These are phyloP conservation scores for Microcebus griseorufus DNA, from an alignment of 2,113 vertebrate genomes.

Conservation along the genomic window DNA sequence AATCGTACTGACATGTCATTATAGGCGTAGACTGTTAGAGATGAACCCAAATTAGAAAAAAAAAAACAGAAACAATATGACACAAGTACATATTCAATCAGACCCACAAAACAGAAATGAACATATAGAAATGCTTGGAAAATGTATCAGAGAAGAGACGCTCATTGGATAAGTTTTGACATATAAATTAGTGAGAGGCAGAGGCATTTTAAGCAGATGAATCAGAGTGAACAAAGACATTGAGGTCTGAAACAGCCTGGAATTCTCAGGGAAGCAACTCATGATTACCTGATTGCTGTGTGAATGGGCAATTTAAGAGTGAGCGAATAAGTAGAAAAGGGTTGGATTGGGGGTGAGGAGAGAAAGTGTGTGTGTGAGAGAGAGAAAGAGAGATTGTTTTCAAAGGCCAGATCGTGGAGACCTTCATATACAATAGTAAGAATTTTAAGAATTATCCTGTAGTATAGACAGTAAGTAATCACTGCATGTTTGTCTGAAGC, in stretches of 20 bases:
- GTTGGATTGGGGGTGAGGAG: background rate
- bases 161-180: background rate
- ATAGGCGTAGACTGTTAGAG: background rate
- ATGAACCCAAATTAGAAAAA: background rate
- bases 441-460: background rate
- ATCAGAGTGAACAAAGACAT: background rate
- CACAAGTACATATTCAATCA: background rate
- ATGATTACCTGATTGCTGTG: background rate
- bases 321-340: background rate
- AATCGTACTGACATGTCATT: background rate
- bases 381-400: background rate
- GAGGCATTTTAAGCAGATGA: background rate
- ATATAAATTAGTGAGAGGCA: background rate
- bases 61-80: background rate
- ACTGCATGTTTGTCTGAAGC: background rate
- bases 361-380: too few relatives aligned
- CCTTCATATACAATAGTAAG: background rate
- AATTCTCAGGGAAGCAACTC: background rate
- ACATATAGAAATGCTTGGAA: background rate
- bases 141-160: background rate
- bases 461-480: background rate
- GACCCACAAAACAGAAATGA: background rate
- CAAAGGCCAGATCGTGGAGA: background rate
- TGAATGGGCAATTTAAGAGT: background rate
- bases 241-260: background rate